These are phyloP conservation scores for Cebidichthys violaceus DNA, from an alignment of 2,113 vertebrate genomes.

Conservation along the genomic window DNA sequence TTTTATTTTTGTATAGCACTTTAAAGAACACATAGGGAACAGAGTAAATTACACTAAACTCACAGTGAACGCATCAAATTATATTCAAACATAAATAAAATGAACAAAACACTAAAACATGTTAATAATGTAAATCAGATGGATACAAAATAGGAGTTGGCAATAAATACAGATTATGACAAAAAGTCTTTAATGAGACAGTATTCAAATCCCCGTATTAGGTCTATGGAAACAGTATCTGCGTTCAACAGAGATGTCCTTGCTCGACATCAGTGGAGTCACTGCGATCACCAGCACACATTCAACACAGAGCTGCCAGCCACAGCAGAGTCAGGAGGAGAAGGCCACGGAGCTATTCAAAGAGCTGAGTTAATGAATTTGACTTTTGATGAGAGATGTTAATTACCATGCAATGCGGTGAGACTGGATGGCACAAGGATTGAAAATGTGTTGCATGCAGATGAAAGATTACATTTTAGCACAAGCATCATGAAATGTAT, in stretches of 20 bases:
- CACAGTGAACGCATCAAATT: neutral
- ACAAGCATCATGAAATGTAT: constrained; percentile 13
- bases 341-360: constrained; percentile 66
- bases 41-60: neutral
- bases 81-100: neutral
- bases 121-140: neutral
- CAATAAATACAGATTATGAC: neutral
- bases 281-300: constrained; percentile 52
- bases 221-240: neutral
- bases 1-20: neutral
- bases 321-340: constrained; percentile 52
- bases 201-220: neutral
- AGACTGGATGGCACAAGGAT: constrained; percentile 4
- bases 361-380: constrained; percentile 70
- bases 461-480: constrained; percentile 6
- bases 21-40: neutral
- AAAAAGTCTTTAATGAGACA: neutral
- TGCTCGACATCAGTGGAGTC: constrained; percentile 20
- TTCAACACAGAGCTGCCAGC: constrained; percentile 73
- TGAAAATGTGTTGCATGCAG: constrained; percentile 19
- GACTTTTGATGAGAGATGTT: constrained; percentile 72
- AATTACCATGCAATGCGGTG: constrained; percentile 55
- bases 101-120: neutral
- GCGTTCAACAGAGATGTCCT: constrained; percentile 12
- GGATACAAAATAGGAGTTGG: neutral